Evolutionary conservation across 2,888 invertebrate genomes (phyloP).

Genomic region (Norana najaformis): DNA sequence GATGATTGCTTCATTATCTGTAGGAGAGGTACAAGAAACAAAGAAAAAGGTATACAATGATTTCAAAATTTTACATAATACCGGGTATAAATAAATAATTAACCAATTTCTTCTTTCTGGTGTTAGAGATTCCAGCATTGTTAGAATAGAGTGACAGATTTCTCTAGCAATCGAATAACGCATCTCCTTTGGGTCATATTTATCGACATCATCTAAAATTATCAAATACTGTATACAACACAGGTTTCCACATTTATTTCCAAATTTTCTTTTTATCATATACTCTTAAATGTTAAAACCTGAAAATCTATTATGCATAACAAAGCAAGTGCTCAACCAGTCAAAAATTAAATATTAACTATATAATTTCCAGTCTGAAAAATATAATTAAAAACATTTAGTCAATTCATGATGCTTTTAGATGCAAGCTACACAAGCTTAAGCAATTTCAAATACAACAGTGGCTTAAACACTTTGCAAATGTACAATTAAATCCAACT

Average conservation of each 20-base stretch:
- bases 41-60: not conserved
- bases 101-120: slow-evolving; percentile 50
- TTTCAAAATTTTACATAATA: not conserved
- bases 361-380: too few relatives aligned
- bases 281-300: not conserved
- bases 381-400: too few relatives aligned
- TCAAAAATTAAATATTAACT: not conserved
- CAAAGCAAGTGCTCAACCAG: not conserved
- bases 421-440: too few relatives aligned
- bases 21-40: not conserved
- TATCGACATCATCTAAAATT: slow-evolving; percentile 26
- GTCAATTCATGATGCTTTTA: too few relatives aligned
- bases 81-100: not conserved
- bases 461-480: too few relatives aligned
- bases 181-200: slow-evolving; percentile 22
- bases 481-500: too few relatives aligned
- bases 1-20: too few relatives aligned
- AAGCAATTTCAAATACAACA: too few relatives aligned
- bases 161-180: slow-evolving; percentile 59
- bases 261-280: not conserved
- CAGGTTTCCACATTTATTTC: not conserved
- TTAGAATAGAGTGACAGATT: slow-evolving; percentile 56
- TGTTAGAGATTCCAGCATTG: slow-evolving; percentile 51
- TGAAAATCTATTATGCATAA: not conserved
- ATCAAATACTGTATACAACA: not conserved